phyloP scores from a whole-genome alignment of 2,113 vertebrate genomes.

The Sigmodon hispidus region DNA sequence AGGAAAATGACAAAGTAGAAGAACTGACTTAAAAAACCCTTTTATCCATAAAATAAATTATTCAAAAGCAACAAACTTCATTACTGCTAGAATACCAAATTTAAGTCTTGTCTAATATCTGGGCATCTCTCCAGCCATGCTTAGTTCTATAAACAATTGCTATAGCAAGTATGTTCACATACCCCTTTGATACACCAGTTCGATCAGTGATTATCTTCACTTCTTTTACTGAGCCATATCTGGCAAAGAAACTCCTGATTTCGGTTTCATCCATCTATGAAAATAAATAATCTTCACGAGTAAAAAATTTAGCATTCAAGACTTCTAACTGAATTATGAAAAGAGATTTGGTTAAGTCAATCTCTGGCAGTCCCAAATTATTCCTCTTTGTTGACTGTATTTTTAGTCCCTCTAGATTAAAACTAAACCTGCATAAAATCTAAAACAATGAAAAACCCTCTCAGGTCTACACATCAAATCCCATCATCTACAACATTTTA shows the following conservation, averaged over 20 bases:
- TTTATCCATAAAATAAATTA: slow-evolving; percentile 24
- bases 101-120: background rate
- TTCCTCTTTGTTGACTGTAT: background rate
- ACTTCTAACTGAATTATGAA: slow-evolving; percentile 38
- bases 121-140: background rate
- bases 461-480: slow-evolving; percentile 7
- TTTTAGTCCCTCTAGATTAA: slow-evolving; percentile 18
- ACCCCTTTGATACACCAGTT: slow-evolving; percentile 96
- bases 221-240: slow-evolving; percentile 93
- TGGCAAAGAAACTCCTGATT: slow-evolving; percentile 92
- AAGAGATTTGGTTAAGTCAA: slow-evolving; percentile 30
- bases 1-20: slow-evolving; percentile 43
- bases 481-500: background rate
- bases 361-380: background rate
- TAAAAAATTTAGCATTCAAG: slow-evolving; percentile 69
- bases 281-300: slow-evolving; percentile 67
- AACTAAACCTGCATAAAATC: slow-evolving; percentile 11
- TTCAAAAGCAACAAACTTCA: slow-evolving; percentile 30
- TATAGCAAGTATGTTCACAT: slow-evolving; percentile 72
- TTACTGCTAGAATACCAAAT: background rate
- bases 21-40: background rate
- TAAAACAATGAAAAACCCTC: background rate
- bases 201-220: slow-evolving; percentile 97
- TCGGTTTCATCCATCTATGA: slow-evolving; percentile 93
- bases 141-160: background rate